These are phyloP conservation scores for Acanthurus tractus DNA, from an alignment of 2,797 vertebrate species.

Conservation along the genomic window DNA sequence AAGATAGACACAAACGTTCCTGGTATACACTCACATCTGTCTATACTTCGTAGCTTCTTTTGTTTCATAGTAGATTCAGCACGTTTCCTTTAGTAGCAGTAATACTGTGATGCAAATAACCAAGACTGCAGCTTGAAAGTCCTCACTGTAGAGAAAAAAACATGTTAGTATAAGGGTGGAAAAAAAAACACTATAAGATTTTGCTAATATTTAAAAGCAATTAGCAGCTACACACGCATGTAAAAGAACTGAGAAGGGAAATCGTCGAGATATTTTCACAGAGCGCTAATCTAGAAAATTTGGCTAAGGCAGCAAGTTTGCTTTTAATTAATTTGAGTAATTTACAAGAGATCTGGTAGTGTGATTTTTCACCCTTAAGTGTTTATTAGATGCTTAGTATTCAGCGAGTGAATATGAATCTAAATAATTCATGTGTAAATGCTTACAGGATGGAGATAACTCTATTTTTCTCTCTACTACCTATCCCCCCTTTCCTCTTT, in stretches of 20 bases:
- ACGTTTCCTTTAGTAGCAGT: constrained; percentile 77
- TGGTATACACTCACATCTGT: constrained; percentile 81
- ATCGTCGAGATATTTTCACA: constrained; percentile 67
- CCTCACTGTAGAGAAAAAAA: constrained; percentile 76
- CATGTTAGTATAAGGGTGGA: constrained; percentile 72
- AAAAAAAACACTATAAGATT: constrained; percentile 69
- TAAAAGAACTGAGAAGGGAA: constrained; percentile 29
- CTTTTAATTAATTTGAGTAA: constrained; percentile 73
- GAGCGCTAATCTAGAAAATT: constrained; percentile 52
- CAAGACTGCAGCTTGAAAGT: constrained; percentile 77
- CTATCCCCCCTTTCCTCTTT: constrained; percentile 56
- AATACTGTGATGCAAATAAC: constrained; percentile 81
- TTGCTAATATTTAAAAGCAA: constrained; percentile 65
- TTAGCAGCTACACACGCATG: constrained; percentile 49
- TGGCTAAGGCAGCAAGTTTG: constrained; percentile 71
- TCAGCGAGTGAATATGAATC: constrained; percentile 70
- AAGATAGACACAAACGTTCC: constrained; percentile 82
- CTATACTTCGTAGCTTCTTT: constrained; percentile 76
- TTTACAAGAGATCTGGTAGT: constrained; percentile 73
- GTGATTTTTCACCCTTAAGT: constrained; percentile 81
- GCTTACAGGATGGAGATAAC: constrained; percentile 79
- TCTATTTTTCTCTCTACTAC: constrained; percentile 70
- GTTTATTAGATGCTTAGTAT: constrained; percentile 81
- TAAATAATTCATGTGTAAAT: constrained; percentile 76
- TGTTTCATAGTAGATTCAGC: constrained; percentile 79